These are phyloP conservation scores for Gyps fulvus DNA, from an alignment of 2,113 vertebrate species.

Conservation along the genomic window DNA sequence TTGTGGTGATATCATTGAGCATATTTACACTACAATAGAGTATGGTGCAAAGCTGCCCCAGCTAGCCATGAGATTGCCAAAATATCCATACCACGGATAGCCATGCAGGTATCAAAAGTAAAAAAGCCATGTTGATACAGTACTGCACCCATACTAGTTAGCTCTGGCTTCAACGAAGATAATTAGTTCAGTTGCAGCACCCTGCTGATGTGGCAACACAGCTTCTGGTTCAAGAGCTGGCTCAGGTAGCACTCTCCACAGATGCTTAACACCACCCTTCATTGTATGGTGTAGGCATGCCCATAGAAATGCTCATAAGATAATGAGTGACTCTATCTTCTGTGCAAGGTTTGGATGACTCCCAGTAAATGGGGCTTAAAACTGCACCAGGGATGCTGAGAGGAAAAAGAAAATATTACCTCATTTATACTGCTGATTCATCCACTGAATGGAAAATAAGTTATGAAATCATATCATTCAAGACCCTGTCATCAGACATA, in stretches of 20 bases:
- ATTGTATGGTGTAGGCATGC: not conserved
- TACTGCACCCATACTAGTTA: not conserved
- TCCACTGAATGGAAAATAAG: not conserved
- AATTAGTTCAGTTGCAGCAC: not conserved
- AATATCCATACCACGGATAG: not conserved
- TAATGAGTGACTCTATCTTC: not conserved
- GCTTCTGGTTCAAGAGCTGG: not conserved
- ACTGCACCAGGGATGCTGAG: not conserved
- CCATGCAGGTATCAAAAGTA: not conserved
- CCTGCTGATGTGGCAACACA: not conserved
- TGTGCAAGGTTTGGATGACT: not conserved
- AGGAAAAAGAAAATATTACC: conserved; percentile 7
- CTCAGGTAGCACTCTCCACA: not conserved
- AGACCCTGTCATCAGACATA: not conserved
- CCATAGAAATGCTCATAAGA: not conserved
- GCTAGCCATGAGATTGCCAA: not conserved
- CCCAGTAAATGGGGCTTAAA: not conserved
- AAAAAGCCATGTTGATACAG: not conserved
- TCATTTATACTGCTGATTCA: conserved; percentile 11
- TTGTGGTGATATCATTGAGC: not conserved
- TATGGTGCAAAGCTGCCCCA: not conserved
- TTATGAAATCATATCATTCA: not conserved
- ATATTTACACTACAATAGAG: not conserved
- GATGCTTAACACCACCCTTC: not conserved
- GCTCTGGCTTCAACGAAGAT: not conserved